phyloP scores from a whole-genome alignment of 2,888 invertebrate species.

The Ormyrus rosae region DNA sequence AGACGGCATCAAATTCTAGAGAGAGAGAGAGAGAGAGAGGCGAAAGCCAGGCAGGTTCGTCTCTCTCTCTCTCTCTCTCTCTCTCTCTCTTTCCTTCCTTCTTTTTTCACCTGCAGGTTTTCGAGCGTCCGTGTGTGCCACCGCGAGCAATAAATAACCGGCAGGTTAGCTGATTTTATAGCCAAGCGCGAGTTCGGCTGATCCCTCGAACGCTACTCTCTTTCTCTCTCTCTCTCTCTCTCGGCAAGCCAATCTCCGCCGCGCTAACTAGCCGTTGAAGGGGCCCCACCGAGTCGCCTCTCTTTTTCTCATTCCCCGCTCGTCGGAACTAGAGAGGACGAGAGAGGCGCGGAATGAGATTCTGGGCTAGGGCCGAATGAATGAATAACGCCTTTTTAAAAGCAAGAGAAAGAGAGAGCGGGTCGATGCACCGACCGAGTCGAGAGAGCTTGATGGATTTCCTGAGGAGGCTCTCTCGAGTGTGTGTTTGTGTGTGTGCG shows the following conservation, averaged over 20 bases:
- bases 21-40: not conserved
- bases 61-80: no score
- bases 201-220: not conserved
- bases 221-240: constrained; percentile 59
- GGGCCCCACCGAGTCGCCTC: constrained; percentile 52
- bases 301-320: not conserved
- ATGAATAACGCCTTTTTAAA: constrained; percentile 52
- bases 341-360: constrained; percentile 22
- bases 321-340: not conserved
- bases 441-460: constrained; percentile 12
- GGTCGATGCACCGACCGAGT: constrained; percentile 9
- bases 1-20: no score
- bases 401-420: constrained; percentile 1
- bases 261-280: constrained; percentile 74
- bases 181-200: constrained; percentile 58
- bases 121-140: constrained; percentile 36
- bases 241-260: constrained; percentile 71
- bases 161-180: constrained; percentile 75
- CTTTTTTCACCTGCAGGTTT: constrained; percentile 20
- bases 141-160: constrained; percentile 73
- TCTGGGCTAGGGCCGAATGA: constrained; percentile 19
- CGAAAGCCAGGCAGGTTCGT: not conserved
- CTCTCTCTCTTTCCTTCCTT: no score
- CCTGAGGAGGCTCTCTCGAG: not conserved
- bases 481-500: not conserved